Conservation (phyloP, 53 echinoderm and acorn worm genomes). For the Stichopus horrens region DNA sequence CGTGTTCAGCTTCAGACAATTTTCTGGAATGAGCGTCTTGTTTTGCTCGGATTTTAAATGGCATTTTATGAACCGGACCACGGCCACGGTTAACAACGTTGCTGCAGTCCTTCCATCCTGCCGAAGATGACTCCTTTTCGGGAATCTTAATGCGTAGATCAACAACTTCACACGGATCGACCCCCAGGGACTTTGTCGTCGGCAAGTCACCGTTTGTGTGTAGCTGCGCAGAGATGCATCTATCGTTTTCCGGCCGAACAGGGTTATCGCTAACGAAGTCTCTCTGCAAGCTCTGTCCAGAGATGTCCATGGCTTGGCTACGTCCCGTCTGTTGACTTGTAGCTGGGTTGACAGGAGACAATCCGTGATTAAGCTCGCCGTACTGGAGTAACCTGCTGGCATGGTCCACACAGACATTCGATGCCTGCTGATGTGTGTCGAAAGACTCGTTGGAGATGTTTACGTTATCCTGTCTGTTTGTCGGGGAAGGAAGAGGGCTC, state of each 20-base stretch:
- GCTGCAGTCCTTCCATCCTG: background rate
- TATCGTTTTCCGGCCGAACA: background rate
- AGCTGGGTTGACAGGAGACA: too few relatives aligned
- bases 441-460: background rate
- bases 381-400: too few relatives aligned
- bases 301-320: too few relatives aligned
- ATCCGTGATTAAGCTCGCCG: too few relatives aligned
- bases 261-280: too few relatives aligned
- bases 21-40: conserved; percentile 1
- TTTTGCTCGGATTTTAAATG: conserved; percentile 15
- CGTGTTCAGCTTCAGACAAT: background rate
- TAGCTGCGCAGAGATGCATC: background rate
- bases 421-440: background rate
- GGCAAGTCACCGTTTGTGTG: too few relatives aligned
- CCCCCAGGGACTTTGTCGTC: too few relatives aligned
- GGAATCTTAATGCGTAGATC: conserved; percentile 25
- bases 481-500: background rate
- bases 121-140: background rate
- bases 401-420: too few relatives aligned
- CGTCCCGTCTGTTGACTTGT: too few relatives aligned
- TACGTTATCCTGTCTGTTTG: background rate
- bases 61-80: background rate
- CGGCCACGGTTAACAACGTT: background rate
- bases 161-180: conserved; percentile 1
- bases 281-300: too few relatives aligned